Conservation (phyloP, 2,113 vertebrate species). For the Thryonomys swinderianus region DNA sequence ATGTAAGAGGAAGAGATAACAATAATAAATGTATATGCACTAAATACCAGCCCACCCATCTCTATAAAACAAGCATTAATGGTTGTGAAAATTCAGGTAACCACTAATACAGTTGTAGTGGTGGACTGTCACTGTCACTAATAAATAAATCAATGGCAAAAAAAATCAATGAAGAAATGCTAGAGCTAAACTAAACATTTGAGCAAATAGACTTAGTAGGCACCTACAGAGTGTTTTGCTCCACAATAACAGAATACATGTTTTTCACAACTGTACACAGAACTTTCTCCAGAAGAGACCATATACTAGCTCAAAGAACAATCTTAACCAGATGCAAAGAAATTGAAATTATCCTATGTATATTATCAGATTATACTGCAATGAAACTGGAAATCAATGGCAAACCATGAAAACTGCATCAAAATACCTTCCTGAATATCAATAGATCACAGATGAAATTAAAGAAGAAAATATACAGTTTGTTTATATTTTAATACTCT, state of each 20-base stretch:
- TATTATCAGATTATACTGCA: not conserved
- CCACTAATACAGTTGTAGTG: no score
- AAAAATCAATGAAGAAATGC: not conserved
- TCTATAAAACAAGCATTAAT: not conserved
- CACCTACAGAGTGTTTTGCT: not conserved
- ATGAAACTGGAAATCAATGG: not conserved
- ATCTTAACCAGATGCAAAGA: not conserved
- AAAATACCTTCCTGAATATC: not conserved
- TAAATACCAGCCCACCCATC: not conserved
- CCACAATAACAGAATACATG: not conserved
- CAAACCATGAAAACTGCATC: not conserved
- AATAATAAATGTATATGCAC: not conserved
- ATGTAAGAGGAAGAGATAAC: not conserved
- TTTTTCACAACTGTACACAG: not conserved
- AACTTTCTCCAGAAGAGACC: no score
- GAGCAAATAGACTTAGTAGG: not conserved
- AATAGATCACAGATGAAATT: not conserved
- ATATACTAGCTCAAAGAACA: no score
- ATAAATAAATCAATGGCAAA: not conserved
- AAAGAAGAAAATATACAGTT: not conserved
- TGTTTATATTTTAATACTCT: not conserved
- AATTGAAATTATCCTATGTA: not conserved
- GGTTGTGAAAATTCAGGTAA: no score
- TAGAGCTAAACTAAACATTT: not conserved
- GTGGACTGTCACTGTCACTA: not conserved